These are phyloP conservation scores for Ips nitidus DNA, from an alignment of 1,140 invertebrate genomes.

Conservation along the genomic window DNA sequence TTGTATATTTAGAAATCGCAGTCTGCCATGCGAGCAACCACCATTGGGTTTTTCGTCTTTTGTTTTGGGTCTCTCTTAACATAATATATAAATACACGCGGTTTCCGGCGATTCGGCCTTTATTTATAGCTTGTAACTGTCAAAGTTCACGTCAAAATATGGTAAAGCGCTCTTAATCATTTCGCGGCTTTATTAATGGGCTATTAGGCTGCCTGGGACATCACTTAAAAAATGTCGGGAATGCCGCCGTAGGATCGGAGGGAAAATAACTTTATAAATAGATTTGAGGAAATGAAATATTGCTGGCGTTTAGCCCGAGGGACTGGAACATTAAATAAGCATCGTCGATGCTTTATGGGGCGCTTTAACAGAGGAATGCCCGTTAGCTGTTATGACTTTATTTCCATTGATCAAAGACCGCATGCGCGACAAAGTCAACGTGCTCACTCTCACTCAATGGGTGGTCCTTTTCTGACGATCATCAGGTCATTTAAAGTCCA, in stretches of 20 bases:
- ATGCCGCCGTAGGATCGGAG: conserved; percentile 6
- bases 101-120: conserved; percentile 43
- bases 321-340: conserved; percentile 1
- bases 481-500: conserved; percentile 8
- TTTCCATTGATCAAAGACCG: not conserved
- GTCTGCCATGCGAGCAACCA: conserved; percentile 34
- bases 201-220: conserved; percentile 23
- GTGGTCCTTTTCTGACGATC: conserved; percentile 3
- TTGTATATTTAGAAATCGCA: conserved; percentile 46
- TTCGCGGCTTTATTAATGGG: conserved; percentile 29
- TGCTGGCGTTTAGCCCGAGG: not conserved
- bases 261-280: conserved; percentile 9
- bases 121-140: conserved; percentile 45
- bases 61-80: conserved; percentile 31
- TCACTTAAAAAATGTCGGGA: conserved; percentile 17
- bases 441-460: not conserved
- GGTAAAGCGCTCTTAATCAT: conserved; percentile 40
- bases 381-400: no score
- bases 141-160: conserved; percentile 46
- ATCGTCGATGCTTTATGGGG: not conserved
- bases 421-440: no score
- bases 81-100: conserved; percentile 42
- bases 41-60: conserved; percentile 30
- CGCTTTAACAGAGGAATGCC: no score
- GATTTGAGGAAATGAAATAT: conserved; percentile 3